These are phyloP conservation scores for Acestrorhynchus altus DNA, from an alignment of 2,797 vertebrate genomes.

Conservation along the genomic window DNA sequence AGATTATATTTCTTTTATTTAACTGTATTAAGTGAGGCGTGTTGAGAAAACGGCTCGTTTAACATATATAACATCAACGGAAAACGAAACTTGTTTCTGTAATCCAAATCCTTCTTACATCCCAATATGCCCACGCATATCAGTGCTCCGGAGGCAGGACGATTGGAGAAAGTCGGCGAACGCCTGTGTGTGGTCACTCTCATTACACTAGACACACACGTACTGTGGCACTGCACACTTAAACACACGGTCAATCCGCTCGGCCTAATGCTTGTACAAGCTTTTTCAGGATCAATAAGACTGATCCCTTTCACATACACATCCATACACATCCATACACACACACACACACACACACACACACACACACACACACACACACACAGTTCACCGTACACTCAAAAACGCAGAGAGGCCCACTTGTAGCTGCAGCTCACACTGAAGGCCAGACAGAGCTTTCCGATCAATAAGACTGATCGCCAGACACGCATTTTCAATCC, in stretches of 20 bases:
- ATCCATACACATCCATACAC: too few relatives aligned
- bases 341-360: too few relatives aligned
- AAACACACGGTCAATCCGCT: background rate
- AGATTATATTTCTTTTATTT: too few relatives aligned
- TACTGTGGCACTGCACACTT: background rate
- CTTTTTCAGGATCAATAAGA: constrained; percentile 6
- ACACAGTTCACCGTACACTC: background rate
- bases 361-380: background rate
- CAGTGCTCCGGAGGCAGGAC: background rate
- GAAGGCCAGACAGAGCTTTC: background rate
- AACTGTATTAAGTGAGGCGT: too few relatives aligned
- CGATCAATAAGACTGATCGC: background rate
- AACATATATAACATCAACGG: too few relatives aligned
- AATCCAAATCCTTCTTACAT: too few relatives aligned
- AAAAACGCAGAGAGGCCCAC: background rate
- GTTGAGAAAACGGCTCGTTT: too few relatives aligned
- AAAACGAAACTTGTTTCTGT: too few relatives aligned
- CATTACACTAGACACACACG: constrained; percentile 41
- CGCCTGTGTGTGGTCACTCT: constrained; percentile 23
- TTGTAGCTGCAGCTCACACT: background rate
- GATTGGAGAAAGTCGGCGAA: background rate
- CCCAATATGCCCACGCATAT: background rate
- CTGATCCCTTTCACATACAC: background rate
- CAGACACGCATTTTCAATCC: constrained; percentile 34
- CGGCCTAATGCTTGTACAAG: background rate